Evolutionary conservation across 2,888 invertebrate species (phyloP), one percentile per base, ranked within the genome.

Genomic region (Pseudoips prasinana): DNA sequence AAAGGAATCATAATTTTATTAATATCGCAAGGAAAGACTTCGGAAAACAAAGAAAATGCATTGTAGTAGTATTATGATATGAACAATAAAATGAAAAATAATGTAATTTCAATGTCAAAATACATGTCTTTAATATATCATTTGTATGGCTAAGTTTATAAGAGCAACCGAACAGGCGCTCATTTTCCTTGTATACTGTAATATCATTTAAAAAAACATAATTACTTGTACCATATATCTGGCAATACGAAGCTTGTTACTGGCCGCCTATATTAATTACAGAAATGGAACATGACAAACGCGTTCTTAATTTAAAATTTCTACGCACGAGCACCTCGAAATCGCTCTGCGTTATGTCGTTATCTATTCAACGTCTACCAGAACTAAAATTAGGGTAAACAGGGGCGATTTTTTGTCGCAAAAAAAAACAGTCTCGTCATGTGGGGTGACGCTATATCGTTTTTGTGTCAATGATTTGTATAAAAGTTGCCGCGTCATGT

Each of bases 351-450:
- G 46, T 45, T 39, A 42, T 38, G 47, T 52, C 47, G 39, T 43
- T 54, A 54, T 46, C 48, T 43, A 32, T 41, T 41, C 30, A 45
- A 30, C 33, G 41, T 44, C 39, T 33, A 50, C 55, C 51, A 39
- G 35, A 46, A 53, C 39, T 45, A 44, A 55, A 64, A 58, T 43
- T 63, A 63, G 65, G 64, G 68, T 66, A 70, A 66, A 61, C 59
- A 57, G 32, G 46, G 36, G 25, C 22, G 37, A 35, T 36, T 56
- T 67, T 68, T 68, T 66, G 59, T 50, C 39, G 41, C 48, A 48
- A 43, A 67, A 65, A 48, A 43, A 67, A 65, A 58, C 40, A 59
- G 67, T 45, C 50, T 38, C 34, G 64, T 76, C 69, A 73, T 64
- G 66, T 52, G 46, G 65, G 69, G 70, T 52, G 66, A 46, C 52